Conservation (phyloP, 2,888 invertebrate genomes). For the Zonitis immaculata region DNA sequence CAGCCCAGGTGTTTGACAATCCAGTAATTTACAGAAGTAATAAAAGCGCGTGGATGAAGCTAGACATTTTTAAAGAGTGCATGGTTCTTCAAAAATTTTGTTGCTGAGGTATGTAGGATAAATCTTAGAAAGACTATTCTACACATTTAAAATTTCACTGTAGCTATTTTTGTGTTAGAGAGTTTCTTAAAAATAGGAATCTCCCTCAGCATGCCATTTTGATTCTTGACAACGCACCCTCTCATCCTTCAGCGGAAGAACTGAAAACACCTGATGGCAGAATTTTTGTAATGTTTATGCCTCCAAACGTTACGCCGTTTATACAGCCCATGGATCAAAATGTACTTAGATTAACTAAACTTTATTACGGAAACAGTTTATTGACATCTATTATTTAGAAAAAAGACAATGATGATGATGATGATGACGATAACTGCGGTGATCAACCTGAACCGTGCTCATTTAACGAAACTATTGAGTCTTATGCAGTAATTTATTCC, state of each 20-base stretch:
- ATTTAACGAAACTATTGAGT: too few relatives aligned
- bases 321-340: constrained; percentile 20
- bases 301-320: constrained; percentile 15
- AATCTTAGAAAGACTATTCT: not conserved
- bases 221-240: constrained; percentile 6
- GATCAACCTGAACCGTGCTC: too few relatives aligned
- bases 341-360: constrained; percentile 9
- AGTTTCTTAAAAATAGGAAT: not conserved
- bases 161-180: not conserved
- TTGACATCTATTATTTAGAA: constrained; percentile 2
- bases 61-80: constrained; percentile 9
- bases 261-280: constrained; percentile 10
- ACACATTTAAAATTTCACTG: not conserved
- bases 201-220: constrained; percentile 7
- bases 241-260: constrained; percentile 8
- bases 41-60: constrained; percentile 9
- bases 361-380: constrained; percentile 8
- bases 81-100: constrained; percentile 10
- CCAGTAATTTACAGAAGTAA: not conserved
- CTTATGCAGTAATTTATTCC: too few relatives aligned
- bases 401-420: not conserved
- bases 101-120: constrained; percentile 5
- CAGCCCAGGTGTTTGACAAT: not conserved
- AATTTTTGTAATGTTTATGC: constrained; percentile 14
- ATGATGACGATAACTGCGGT: too few relatives aligned